Evolutionary conservation across 1,140 invertebrate species (phyloP).

Genomic region (Drosophila virilis): DNA sequence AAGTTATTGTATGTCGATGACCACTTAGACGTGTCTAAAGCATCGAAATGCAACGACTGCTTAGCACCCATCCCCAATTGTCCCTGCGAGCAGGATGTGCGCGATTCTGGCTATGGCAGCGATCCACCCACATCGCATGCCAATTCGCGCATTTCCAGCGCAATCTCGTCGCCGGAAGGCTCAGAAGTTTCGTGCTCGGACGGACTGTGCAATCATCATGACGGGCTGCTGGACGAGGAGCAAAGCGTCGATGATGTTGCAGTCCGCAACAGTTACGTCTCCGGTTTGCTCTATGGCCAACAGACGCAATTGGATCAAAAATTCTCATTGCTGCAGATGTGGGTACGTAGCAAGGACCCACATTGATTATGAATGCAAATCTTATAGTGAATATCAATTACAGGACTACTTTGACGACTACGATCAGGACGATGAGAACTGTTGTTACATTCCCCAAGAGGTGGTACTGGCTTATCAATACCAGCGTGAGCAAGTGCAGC

Average conservation of each 20-base stretch:
- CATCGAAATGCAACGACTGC: slow-evolving; percentile 64
- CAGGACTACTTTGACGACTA: slow-evolving; percentile 81
- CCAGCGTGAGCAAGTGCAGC: slow-evolving; percentile 90
- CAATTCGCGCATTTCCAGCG: slow-evolving; percentile 88
- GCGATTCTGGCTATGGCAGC: slow-evolving; percentile 93
- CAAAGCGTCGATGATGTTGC: slow-evolving; percentile 41
- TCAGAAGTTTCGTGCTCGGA: slow-evolving; percentile 94
- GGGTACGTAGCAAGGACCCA: slow-evolving; percentile 66
- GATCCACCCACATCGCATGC: slow-evolving; percentile 86
- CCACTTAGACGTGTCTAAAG: slow-evolving; percentile 45
- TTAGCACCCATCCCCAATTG: slow-evolving; percentile 70
- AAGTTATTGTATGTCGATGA: slow-evolving; percentile 35
- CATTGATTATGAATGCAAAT: not conserved
- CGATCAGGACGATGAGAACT: slow-evolving; percentile 91
- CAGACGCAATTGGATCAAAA: slow-evolving; percentile 56
- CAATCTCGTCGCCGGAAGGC: slow-evolving; percentile 90
- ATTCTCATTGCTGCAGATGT: slow-evolving; percentile 83
- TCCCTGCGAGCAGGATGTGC: slow-evolving; percentile 85
- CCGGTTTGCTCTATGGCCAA: slow-evolving; percentile 48
- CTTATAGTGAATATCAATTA: not conserved
- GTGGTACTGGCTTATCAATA: slow-evolving; percentile 88
- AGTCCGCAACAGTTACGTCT: slow-evolving; percentile 52
- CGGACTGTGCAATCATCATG: slow-evolving; percentile 91
- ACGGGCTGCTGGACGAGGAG: slow-evolving; percentile 53
- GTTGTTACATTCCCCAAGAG: slow-evolving; percentile 93